A percentile compares a stretch with the other conserved stretches of the same genome.
Evolutionary conservation across 2,113 vertebrate species (phyloP).

Genomic region (Chionomys nivalis): DNA sequence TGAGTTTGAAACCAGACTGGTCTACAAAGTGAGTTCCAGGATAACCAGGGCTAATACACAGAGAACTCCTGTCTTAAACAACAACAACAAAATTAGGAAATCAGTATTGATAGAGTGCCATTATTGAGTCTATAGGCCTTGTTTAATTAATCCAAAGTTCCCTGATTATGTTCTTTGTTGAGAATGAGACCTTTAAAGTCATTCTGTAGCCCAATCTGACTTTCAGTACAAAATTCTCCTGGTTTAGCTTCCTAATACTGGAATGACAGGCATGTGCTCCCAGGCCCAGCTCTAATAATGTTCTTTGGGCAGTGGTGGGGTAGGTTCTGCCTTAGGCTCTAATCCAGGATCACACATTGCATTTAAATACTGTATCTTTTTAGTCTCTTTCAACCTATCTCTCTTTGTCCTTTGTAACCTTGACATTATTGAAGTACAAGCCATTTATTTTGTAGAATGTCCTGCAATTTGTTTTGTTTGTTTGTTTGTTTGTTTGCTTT

Average conservation of each 20-base stretch:
- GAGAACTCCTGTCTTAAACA: neutral
- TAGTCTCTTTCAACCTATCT: constrained; percentile 20
- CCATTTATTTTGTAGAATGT: constrained; percentile 49
- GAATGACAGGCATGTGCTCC: neutral
- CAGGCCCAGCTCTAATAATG: neutral
- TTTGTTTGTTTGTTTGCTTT: neutral
- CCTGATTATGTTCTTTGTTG: neutral
- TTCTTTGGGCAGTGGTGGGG: neutral
- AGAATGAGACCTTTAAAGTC: neutral
- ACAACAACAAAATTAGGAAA: constrained; percentile 31
- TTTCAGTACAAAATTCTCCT: neutral
- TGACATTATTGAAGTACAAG: constrained; percentile 45
- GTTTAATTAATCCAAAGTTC: constrained; percentile 45
- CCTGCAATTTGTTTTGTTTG: neutral
- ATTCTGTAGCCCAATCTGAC: neutral
- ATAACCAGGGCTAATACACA: neutral
- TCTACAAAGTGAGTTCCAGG: neutral
- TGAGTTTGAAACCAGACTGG: neutral
- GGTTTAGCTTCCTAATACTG: neutral
- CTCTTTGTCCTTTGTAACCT: constrained; percentile 45
- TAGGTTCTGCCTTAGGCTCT: neutral
- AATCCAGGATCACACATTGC: neutral
- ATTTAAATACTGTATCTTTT: constrained; percentile 28
- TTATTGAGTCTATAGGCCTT: constrained; percentile 38
- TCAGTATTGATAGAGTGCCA: neutral